Evolutionary conservation across 2,888 invertebrate genomes (phyloP), one percentile per base, ranked within the genome.

Genomic region (Eristalis arbustorum): DNA sequence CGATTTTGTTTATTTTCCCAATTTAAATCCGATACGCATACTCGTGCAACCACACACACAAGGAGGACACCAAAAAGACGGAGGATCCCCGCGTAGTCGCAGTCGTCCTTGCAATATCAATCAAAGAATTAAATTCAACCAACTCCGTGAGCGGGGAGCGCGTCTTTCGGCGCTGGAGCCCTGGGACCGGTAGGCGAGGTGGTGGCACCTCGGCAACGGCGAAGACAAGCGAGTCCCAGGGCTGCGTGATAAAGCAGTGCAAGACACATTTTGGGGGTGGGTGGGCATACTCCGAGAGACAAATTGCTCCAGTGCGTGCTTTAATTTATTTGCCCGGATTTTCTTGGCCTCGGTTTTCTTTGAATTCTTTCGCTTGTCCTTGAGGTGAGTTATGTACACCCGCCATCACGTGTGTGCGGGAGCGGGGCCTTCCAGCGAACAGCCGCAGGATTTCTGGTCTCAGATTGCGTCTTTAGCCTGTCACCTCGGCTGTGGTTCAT

Each of bases 221-320:
- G 59, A 14, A 13, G 25, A 59, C 59, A 28, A 49, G 18, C 18
- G 2, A 8, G 14, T 73, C 72, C 37, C 72, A 37, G 72, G 73
- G 73, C 68, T 23, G 23, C 18, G 69, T 81, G 84, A 80, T 77
- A 80, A 73, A 76, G 73, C 81, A 80, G 49, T 81, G 84, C 76
- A 76, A 83, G 67, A 40, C 73, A 76, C 76, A 1, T n/a, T n/a
- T n/a, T n/a, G n/a, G n/a, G n/a, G n/a, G n/a, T n/a, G n/a, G n/a
- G n/a, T n/a, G 11, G 77, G 67, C 62, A 72, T 79, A 83, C 75
- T 73, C 83, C 67, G 31, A 72, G 72, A 87, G 83, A 87, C 87
- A 83, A 87, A 87, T 87, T 82, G 87, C 83, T 63, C 59, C 87
- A 25, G 78, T 79, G 87, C 87, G 87, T 87, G 87, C 87, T 87